Evolutionary conservation across 2,888 invertebrate species (phyloP).

Genomic region (Labia minor): DNA sequence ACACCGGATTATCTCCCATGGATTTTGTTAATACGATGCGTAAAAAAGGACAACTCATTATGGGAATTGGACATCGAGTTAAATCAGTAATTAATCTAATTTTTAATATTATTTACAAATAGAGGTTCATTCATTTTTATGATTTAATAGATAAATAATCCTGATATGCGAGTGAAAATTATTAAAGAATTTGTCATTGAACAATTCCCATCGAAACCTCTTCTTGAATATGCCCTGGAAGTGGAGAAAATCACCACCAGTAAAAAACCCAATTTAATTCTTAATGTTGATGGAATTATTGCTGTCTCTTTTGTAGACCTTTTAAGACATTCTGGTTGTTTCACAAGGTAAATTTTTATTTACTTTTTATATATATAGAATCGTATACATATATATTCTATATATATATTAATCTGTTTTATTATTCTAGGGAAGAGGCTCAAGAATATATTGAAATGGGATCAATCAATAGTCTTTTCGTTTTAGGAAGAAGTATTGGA

Average conservation of each 20-base stretch:
- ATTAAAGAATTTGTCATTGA: slow-evolving; percentile 91
- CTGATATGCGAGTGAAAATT: slow-evolving; percentile 94
- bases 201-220: slow-evolving; percentile 85
- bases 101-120: neutral
- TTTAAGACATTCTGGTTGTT: slow-evolving; percentile 84
- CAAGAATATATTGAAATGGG: slow-evolving; percentile 96
- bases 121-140: neutral
- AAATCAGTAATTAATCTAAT: slow-evolving; percentile 45
- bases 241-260: slow-evolving; percentile 98
- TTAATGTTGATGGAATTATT: slow-evolving; percentile 98
- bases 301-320: slow-evolving; percentile 96
- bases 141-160: slow-evolving; percentile 72
- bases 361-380: neutral
- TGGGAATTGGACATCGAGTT: slow-evolving; percentile 94
- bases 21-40: slow-evolving; percentile 98
- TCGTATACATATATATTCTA: neutral
- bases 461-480: slow-evolving; percentile 95
- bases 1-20: slow-evolving; percentile 86
- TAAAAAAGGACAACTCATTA: slow-evolving; percentile 92
- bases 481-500: slow-evolving; percentile 94
- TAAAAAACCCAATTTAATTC: slow-evolving; percentile 98
- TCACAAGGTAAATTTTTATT: slow-evolving; percentile 56
- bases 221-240: slow-evolving; percentile 91
- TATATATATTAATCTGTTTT: slow-evolving; percentile 13
- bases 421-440: slow-evolving; percentile 70